These are phyloP conservation scores for Drosophila pseudoobscura DNA, from an alignment of 1,140 invertebrate species.

Conservation along the genomic window DNA sequence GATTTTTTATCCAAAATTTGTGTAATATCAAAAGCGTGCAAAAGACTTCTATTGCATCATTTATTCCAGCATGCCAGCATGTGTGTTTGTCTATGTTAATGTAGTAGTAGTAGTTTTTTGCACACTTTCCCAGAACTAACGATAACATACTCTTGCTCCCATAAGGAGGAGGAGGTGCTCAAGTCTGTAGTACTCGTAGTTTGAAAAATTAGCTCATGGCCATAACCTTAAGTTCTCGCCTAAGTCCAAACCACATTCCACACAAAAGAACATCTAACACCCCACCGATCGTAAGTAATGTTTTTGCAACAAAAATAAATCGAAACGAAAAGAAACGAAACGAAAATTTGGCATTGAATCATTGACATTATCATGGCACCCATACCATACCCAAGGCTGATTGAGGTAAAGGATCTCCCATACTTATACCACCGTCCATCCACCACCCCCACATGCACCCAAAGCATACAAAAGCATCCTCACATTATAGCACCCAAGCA, in stretches of 20 bases:
- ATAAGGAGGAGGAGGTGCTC: not conserved
- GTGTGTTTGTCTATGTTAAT: slow-evolving; percentile 43
- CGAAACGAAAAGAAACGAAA: slow-evolving; percentile 36
- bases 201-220: slow-evolving; percentile 56
- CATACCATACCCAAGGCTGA: slow-evolving; percentile 5
- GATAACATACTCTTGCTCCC: not conserved
- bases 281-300: slow-evolving; percentile 68
- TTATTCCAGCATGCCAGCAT: slow-evolving; percentile 32
- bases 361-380: slow-evolving; percentile 49
- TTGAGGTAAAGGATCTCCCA: slow-evolving; percentile 31
- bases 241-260: slow-evolving; percentile 74
- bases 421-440: slow-evolving; percentile 8
- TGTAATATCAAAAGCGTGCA: slow-evolving; percentile 55
- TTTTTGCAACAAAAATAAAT: slow-evolving; percentile 33
- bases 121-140: slow-evolving; percentile 46
- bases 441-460: slow-evolving; percentile 21
- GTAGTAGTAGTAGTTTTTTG: slow-evolving; percentile 71
- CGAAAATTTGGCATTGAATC: slow-evolving; percentile 58
- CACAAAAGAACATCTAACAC: slow-evolving; percentile 20
- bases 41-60: slow-evolving; percentile 73
- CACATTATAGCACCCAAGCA: slow-evolving; percentile 29
- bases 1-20: not conserved
- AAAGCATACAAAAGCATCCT: slow-evolving; percentile 29
- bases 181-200: slow-evolving; percentile 28
- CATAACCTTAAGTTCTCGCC: slow-evolving; percentile 35